phyloP scores from a whole-genome alignment of 2,888 invertebrate species.

The Malthinus seriepunctatus region DNA sequence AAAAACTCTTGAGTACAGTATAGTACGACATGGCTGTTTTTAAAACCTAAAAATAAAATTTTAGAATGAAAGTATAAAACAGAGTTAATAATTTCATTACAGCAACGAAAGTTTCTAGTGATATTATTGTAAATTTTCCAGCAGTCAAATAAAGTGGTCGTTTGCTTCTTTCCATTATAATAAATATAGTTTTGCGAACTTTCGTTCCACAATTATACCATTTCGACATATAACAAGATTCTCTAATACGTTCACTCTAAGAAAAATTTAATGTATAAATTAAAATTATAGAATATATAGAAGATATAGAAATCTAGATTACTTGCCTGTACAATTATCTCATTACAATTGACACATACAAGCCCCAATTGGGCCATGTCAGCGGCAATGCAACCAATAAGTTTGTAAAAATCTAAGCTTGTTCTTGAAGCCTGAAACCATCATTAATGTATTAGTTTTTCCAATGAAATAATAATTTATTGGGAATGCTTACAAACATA shows the following conservation, averaged over 20 bases:
- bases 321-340: neutral
- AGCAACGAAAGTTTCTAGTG: neutral
- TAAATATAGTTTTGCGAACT: constrained; percentile 11
- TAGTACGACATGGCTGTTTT: constrained; percentile 1
- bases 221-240: constrained; percentile 20
- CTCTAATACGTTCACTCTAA: constrained; percentile 19
- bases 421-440: neutral
- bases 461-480: neutral
- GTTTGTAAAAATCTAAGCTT: neutral
- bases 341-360: neutral
- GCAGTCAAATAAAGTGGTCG: constrained; percentile 4
- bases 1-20: neutral
- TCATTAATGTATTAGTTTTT: neutral
- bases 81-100: too few species aligned
- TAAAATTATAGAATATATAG: too few species aligned
- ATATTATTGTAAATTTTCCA: constrained; percentile 3
- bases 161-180: constrained; percentile 29
- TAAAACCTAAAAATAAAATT: neutral
- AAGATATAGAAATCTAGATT: neutral
- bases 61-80: too few species aligned
- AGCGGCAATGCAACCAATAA: neutral
- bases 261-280: too few species aligned
- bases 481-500: neutral
- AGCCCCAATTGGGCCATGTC: neutral
- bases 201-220: constrained; percentile 17